phyloP scores from a whole-genome alignment of 2,113 vertebrate species.

The Centropristis striata region DNA sequence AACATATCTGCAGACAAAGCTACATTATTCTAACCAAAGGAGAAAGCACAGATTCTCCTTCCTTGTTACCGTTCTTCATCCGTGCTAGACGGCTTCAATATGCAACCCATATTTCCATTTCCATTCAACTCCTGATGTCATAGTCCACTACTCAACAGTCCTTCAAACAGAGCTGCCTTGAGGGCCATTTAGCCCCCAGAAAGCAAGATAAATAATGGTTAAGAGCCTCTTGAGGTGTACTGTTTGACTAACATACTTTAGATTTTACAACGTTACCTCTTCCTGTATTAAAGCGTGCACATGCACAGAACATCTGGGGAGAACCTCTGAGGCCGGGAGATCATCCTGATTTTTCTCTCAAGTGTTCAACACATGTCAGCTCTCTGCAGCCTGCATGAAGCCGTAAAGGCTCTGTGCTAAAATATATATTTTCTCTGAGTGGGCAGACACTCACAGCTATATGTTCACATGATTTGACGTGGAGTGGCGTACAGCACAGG shows the following conservation, averaged over 20 bases:
- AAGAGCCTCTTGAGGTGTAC: slow-evolving; percentile 68
- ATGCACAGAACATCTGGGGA: slow-evolving; percentile 28
- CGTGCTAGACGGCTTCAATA: slow-evolving; percentile 9
- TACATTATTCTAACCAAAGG: slow-evolving; percentile 35
- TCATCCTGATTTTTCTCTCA: slow-evolving; percentile 29
- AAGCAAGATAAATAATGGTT: slow-evolving; percentile 66
- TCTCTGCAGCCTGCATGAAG: slow-evolving; percentile 19
- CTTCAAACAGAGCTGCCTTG: slow-evolving; percentile 23
- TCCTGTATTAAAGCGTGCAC: slow-evolving; percentile 59
- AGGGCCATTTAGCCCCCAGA: slow-evolving; percentile 51
- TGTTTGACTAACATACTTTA: slow-evolving; percentile 67
- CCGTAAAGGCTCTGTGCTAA: slow-evolving; percentile 19
- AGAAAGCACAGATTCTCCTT: slow-evolving; percentile 32
- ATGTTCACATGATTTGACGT: slow-evolving; percentile 20
- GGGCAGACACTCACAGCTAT: neutral
- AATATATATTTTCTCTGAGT: slow-evolving; percentile 7
- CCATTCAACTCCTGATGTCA: slow-evolving; percentile 44
- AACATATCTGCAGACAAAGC: slow-evolving; percentile 50
- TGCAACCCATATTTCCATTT: slow-evolving; percentile 54
- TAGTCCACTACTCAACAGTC: slow-evolving; percentile 22
- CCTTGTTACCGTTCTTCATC: slow-evolving; percentile 9
- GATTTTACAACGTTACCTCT: slow-evolving; percentile 64
- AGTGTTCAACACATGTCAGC: slow-evolving; percentile 54
- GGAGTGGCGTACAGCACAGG: neutral
- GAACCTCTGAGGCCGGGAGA: slow-evolving; percentile 14